Evolutionary conservation across 2,888 invertebrate species (phyloP), one percentile per base, ranked within the genome.

Genomic region (Rhamphomyia laevipes): DNA sequence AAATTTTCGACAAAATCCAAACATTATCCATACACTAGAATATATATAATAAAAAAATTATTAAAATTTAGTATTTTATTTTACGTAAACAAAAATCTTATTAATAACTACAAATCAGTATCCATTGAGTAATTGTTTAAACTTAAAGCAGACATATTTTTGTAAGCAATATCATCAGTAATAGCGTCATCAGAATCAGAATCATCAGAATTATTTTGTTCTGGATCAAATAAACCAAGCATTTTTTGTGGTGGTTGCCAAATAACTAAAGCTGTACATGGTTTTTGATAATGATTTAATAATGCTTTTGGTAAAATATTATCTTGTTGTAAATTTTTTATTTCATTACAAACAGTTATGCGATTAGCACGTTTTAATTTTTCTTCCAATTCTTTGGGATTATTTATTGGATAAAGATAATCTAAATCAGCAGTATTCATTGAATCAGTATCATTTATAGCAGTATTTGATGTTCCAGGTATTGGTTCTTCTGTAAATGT

Each of bases 221-320:
- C 7, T 27, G 23, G 9, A 27, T 9, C 23, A 27, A 27, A 2
- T 9, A 27, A 27, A 27, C 23, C 23, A 27, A 27, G 23, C 4
- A 7, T 27, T 27, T 27, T 27, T 27, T 27, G 23, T 48, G 84
- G 80, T 1, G 88, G 87, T 62, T 84, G 81, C 88, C 88, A 89
- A 11, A 87, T 75, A 2, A 89, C 85, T 54, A 89, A 64, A 4
- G 88, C 87, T 70, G 84, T 86, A 59, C 83, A 82, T 1, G 86
- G 86, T 62, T 81, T 78, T 58, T 83, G 80, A 57, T 78, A 69
- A 61, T 76, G 80, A 60, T 77, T 74, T 49, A 86, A 67, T 38
- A 87, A 66, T 13, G 80, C 73, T 37, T 78, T 73, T 1, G 87
- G 87, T 56, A 87, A 63, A 43, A 83, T 71, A 0, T 81, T 82